phyloP scores from a whole-genome alignment of 2,888 invertebrate genomes.

The Lasioglossum pauxillum region DNA sequence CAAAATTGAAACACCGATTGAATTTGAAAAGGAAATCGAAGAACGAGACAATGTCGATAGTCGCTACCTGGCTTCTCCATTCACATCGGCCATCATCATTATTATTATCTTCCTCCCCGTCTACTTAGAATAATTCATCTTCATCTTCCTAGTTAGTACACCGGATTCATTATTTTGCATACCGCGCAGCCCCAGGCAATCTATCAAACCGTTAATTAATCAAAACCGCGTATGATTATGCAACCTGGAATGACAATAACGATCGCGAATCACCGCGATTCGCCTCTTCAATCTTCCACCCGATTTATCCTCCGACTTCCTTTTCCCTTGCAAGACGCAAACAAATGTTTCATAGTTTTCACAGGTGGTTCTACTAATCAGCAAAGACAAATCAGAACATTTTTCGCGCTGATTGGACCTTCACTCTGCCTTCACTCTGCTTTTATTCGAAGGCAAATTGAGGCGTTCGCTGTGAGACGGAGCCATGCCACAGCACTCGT shows the following conservation, averaged over 20 bases:
- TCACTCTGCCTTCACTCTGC: background rate
- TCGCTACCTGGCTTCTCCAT: constrained; percentile 57
- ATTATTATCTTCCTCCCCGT: constrained; percentile 56
- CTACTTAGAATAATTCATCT: constrained; percentile 71
- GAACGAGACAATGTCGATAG: constrained; percentile 61
- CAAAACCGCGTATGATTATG: constrained; percentile 72
- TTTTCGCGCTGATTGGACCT: background rate
- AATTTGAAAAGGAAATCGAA: constrained; percentile 52
- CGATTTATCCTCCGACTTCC: background rate
- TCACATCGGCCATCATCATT: constrained; percentile 70
- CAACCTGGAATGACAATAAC: constrained; percentile 75
- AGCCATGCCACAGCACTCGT: background rate
- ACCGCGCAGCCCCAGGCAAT: constrained; percentile 71
- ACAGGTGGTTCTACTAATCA: background rate
- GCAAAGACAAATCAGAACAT: background rate
- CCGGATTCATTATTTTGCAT: constrained; percentile 72
- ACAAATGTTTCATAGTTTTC: background rate
- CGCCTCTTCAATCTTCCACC: constrained; percentile 70
- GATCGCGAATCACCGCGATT: constrained; percentile 50
- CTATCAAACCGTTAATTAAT: constrained; percentile 80
- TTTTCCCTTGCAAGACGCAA: background rate
- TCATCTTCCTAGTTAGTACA: constrained; percentile 76
- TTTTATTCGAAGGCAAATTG: background rate
- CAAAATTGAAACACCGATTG: constrained; percentile 65
- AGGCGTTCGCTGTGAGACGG: background rate